Conservation (phyloP, 2,888 invertebrate species). For the Drosophila borborema region DNA sequence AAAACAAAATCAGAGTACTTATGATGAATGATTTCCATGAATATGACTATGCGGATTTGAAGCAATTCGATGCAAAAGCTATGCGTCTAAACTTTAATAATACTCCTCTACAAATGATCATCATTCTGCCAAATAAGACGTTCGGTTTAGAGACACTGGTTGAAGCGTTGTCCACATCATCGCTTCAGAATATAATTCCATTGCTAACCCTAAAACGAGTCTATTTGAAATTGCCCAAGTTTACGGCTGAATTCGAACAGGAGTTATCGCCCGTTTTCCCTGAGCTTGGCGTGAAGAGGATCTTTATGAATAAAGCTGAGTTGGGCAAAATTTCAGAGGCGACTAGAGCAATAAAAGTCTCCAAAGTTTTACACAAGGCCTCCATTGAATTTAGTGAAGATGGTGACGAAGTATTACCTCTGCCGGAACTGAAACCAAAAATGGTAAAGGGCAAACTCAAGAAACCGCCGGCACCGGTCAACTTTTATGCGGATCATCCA, state of each 20-base stretch:
- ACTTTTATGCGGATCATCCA: conserved; percentile 48
- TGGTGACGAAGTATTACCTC: conserved; percentile 93
- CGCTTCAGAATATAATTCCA: conserved; percentile 86
- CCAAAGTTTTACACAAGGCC: conserved; percentile 86
- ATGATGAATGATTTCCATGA: conserved; percentile 17
- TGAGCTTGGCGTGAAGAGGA: conserved; percentile 89
- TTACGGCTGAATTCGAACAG: conserved; percentile 84
- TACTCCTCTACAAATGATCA: conserved; percentile 10
- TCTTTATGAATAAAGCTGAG: conserved; percentile 87
- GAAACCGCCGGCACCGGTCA: neutral
- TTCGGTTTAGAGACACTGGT: conserved; percentile 88
- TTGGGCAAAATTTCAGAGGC: conserved; percentile 87
- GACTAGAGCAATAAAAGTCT: conserved; percentile 86
- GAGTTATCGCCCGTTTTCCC: conserved; percentile 39
- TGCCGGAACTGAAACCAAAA: conserved; percentile 85
- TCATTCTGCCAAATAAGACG: conserved; percentile 6
- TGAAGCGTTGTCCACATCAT: conserved; percentile 86
- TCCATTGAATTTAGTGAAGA: conserved; percentile 85
- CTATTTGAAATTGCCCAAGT: conserved; percentile 89
- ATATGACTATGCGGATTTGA: conserved; percentile 12
- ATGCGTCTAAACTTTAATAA: conserved; percentile 1
- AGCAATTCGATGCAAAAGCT: conserved; percentile 2
- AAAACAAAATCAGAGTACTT: neutral
- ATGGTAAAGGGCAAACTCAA: neutral
- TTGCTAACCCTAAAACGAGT: conserved; percentile 84